Percentiles rank a stretch among this genome's conserved stretches.
These are phyloP conservation scores for Acyrthosiphon pisum DNA, from an alignment of 1,140 invertebrate species.

Conservation along the genomic window DNA sequence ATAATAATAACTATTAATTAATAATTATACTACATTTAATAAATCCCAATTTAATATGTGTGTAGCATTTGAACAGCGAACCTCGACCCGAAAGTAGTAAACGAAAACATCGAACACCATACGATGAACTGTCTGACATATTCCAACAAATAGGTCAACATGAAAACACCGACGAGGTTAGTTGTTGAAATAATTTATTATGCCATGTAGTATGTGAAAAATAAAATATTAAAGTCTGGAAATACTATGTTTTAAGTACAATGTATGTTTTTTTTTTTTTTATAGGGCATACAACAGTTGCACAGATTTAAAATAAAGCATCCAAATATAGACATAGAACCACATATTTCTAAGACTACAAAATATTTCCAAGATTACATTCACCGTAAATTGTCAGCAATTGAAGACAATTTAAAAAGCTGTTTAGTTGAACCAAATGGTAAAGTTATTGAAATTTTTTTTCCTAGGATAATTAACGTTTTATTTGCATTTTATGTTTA, in stretches of 20 bases:
- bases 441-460: neutral
- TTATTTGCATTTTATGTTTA: neutral
- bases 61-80: constrained; percentile 35
- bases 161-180: constrained; percentile 31
- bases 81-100: constrained; percentile 42
- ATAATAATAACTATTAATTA: neutral
- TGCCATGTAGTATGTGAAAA: neutral
- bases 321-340: constrained; percentile 90
- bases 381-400: constrained; percentile 82
- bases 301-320: constrained; percentile 90
- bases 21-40: neutral
- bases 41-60: neutral
- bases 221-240: neutral
- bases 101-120: constrained; percentile 42
- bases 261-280: constrained; percentile 13
- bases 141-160: constrained; percentile 37
- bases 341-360: constrained; percentile 86
- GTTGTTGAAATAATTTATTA: neutral
- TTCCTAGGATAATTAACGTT: neutral
- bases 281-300: constrained; percentile 79
- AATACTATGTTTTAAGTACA: neutral
- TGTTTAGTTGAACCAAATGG: constrained; percentile 53
- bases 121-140: constrained; percentile 33
- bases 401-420: constrained; percentile 66
- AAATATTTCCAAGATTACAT: constrained; percentile 93